Evolutionary conservation across 2,797 vertebrate genomes (phyloP).

Genomic region (Cryptoprocta ferox): DNA sequence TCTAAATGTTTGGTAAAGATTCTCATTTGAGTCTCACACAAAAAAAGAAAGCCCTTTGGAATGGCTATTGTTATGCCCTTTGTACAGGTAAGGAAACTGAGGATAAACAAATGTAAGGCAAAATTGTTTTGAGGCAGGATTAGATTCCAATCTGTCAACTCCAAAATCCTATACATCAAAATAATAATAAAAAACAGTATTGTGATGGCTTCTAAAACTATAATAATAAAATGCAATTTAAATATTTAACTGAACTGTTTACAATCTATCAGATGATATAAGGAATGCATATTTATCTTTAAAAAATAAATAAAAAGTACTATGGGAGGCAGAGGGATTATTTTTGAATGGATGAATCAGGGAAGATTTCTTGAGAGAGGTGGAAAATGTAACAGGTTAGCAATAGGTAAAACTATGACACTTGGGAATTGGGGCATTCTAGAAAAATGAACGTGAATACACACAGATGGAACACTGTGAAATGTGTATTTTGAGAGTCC

Average conservation of each 20-base stretch:
- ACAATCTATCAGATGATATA: neutral
- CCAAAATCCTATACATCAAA: conserved; percentile 9
- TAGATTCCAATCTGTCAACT: neutral
- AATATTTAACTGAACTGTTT: conserved; percentile 11
- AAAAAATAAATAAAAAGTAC: neutral
- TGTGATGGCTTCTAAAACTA: conserved; percentile 28
- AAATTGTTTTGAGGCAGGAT: neutral
- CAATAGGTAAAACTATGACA: neutral
- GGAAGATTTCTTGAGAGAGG: neutral
- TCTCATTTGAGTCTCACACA: neutral
- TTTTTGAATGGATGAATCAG: neutral
- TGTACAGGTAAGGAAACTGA: neutral
- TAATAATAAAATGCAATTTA: conserved; percentile 1
- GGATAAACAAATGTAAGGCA: neutral
- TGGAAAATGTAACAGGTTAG: neutral
- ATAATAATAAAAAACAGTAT: neutral
- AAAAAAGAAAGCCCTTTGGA: neutral
- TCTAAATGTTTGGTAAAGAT: neutral
- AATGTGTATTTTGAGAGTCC: neutral
- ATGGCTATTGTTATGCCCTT: neutral
- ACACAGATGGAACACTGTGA: neutral
- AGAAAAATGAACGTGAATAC: neutral
- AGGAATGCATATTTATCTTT: neutral
- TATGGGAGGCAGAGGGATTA: neutral
- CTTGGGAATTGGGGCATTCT: neutral